Evolutionary conservation across 2,113 vertebrate species (phyloP).

Genomic region (Tenrec ecaudatus): DNA sequence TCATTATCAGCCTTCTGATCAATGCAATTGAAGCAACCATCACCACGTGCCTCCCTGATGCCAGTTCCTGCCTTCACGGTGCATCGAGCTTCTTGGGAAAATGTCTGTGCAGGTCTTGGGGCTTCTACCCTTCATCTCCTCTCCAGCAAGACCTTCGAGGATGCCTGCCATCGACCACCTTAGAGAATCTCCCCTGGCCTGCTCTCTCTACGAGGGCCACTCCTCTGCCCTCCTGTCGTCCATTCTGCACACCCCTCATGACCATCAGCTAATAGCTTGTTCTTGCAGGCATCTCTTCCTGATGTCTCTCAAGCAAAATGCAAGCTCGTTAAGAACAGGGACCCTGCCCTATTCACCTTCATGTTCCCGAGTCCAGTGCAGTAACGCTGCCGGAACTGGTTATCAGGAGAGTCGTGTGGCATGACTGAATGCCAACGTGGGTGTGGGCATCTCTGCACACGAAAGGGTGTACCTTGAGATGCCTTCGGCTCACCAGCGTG

Average conservation of each 20-base stretch:
- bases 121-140: fast-evolving
- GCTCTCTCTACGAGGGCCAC: not conserved
- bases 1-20: not conserved
- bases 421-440: not conserved
- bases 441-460: not conserved
- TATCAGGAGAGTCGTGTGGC: not conserved
- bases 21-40: not conserved
- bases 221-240: not conserved
- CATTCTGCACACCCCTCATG: not conserved
- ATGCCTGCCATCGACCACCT: not conserved
- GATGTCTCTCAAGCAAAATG: not conserved
- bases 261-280: not conserved
- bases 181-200: not conserved
- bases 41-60: not conserved
- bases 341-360: not conserved
- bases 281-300: not conserved
- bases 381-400: not conserved
- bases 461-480: not conserved
- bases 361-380: not conserved
- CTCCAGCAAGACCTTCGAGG: not conserved
- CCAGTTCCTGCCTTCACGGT: fast-evolving
- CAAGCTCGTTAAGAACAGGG: too few relatives aligned
- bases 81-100: not conserved
- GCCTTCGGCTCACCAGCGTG: fast-evolving
- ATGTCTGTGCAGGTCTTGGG: fast-evolving